Conservation (phyloP, 1,140 invertebrate species). For the Zaprionus camerounensis region DNA sequence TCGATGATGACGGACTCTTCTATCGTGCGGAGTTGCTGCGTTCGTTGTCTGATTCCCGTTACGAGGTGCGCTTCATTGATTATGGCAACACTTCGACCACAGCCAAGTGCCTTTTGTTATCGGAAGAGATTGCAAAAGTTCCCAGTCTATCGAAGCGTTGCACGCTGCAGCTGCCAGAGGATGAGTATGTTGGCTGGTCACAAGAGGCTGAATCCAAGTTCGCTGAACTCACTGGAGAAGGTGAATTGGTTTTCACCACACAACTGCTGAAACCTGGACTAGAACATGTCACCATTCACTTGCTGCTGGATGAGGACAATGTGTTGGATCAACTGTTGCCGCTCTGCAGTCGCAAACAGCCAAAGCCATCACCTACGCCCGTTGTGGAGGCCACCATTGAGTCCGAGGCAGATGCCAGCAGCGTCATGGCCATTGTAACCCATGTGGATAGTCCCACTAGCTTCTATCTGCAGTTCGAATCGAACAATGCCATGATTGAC, state of each 20-base stretch:
- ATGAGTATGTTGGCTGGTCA: slow-evolving; percentile 86
- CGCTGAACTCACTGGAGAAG: slow-evolving; percentile 87
- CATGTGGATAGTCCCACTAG: slow-evolving; percentile 60
- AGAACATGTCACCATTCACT: slow-evolving; percentile 87
- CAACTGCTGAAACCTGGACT: slow-evolving; percentile 86
- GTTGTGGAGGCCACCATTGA: slow-evolving; percentile 1
- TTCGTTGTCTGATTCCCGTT: slow-evolving; percentile 86
- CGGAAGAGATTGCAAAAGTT: slow-evolving; percentile 87
- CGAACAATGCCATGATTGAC: slow-evolving; percentile 54
- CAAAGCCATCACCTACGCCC: slow-evolving; percentile 30
- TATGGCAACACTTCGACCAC: slow-evolving; percentile 89
- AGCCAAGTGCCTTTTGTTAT: slow-evolving; percentile 86
- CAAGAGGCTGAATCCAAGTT: slow-evolving; percentile 87
- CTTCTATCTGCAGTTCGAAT: slow-evolving; percentile 68
- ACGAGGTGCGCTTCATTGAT: slow-evolving; percentile 89
- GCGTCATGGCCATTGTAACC: slow-evolving; percentile 54
- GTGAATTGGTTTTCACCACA: slow-evolving; percentile 88
- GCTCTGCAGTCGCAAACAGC: slow-evolving; percentile 84
- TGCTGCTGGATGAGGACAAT: slow-evolving; percentile 87
- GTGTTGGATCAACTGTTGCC: slow-evolving; percentile 86
- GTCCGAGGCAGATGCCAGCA: not conserved
- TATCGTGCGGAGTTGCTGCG: slow-evolving; percentile 89
- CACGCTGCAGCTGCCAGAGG: slow-evolving; percentile 86
- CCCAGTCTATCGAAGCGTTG: slow-evolving; percentile 88
- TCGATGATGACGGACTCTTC: slow-evolving; percentile 89